Evolutionary conservation across 1,140 invertebrate genomes (phyloP), one percentile per base, ranked within the genome.

Genomic region (Drosophila nigrodunni): DNA sequence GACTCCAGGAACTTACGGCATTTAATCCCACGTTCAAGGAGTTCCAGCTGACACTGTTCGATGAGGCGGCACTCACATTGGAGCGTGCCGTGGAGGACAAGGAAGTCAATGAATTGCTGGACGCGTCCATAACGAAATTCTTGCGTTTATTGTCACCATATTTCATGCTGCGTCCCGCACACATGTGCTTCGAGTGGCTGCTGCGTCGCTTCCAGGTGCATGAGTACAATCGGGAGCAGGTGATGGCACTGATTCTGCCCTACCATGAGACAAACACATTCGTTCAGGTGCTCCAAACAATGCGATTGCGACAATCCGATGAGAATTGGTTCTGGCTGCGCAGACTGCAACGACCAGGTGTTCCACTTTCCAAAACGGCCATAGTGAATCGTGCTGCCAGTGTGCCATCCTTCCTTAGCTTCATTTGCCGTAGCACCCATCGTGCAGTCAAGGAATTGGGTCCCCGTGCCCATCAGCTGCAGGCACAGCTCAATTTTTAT

Each of bases 121-220:
- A 98, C 93, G 92, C 93, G 44, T 94, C 93, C 8, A 96, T 99
- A n/a, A 94, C 95, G 55, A 95, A 95, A 67, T 99, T 98, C 93
- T 91, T 99, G 0, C 91, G 96, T 41, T 93, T 96, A 41, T 77
- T 98, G 8, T 97, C 97, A 1, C 98, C 98, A 5, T 98, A 98
- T 92, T 96, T 99, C 80, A 92, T 97, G 39, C 92, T 98, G 0
- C 96, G 96, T 88, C 95, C 96, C 10, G 94, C 97, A 8, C 97
- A 98, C 65, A 97, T 98, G 94, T 95, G 97, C 18, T 92, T 99
- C 25, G 98, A 99, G 94, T 99, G 98, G 98, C 93, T 99, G 2
- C 95, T 99, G 52, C 94, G 96, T 72, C 95, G 98, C 82, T 99
- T 96, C 92, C 95, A 96, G 52, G 96, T 99, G 71, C 97, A 99